Percentiles rank a stretch among this genome's conserved stretches.
Conservation (phyloP, 64 coral and sea anemone genomes). For the Platygyra sinensis region DNA sequence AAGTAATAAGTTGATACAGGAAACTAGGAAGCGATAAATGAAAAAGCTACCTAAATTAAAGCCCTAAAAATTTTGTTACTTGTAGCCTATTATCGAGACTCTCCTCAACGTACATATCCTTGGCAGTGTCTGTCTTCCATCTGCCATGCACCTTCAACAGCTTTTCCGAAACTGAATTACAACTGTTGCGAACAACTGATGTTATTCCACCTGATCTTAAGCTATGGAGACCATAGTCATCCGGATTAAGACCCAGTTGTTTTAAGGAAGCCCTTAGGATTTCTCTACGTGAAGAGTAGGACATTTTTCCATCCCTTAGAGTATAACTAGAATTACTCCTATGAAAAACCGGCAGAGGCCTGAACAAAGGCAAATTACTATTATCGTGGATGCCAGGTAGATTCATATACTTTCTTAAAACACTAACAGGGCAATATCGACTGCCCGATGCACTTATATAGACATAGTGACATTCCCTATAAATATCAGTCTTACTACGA, state of each 20-base stretch:
- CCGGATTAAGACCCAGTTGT: conserved; percentile 31
- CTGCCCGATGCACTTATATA: conserved; percentile 35
- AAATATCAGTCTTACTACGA: conserved; percentile 46
- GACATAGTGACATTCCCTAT: conserved; percentile 59
- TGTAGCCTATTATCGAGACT: no score
- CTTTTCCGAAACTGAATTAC: conserved; percentile 57
- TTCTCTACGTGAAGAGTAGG: no score
- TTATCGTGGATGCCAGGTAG: no score
- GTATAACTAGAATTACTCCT: no score
- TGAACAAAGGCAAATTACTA: no score
- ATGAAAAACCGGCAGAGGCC: no score
- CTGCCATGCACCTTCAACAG: conserved; percentile 51
- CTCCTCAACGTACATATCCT: conserved; percentile 11
- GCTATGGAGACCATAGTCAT: conserved; percentile 60
- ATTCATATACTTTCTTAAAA: no score
- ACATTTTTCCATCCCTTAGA: no score
- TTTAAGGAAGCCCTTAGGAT: conserved; percentile 23
- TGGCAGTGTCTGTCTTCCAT: conserved; percentile 49
- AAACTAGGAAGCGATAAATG: no score
- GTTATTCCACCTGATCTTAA: conserved; percentile 53
- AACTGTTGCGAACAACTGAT: conserved; percentile 44
- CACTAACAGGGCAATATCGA: conserved; percentile 55
- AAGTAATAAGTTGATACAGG: no score
- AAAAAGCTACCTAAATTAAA: not conserved
- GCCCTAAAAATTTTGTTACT: no score